A percentile compares a stretch with the other conserved stretches of the same genome.
Evolutionary conservation across 2,113 vertebrate genomes (phyloP).

Genomic region (Oryzias woworae): DNA sequence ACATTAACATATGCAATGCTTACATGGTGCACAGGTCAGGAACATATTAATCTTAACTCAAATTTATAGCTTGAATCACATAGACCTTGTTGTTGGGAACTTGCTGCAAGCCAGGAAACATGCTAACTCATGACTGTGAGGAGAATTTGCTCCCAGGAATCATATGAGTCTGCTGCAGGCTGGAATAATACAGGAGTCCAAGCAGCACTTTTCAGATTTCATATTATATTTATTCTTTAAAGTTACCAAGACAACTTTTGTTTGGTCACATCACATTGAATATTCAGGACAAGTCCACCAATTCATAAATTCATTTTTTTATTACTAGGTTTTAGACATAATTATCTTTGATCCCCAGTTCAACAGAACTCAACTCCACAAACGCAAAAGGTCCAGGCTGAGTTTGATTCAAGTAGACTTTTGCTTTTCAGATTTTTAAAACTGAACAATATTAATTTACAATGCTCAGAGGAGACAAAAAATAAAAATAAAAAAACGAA

Average conservation of each 20-base stretch:
- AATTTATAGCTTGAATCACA: conserved; percentile 41
- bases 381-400: not conserved
- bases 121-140: conserved; percentile 72
- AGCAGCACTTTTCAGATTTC: conserved; percentile 27
- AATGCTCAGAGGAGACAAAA: not conserved
- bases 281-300: not conserved
- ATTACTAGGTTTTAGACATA: not conserved
- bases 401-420: not conserved
- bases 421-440: not conserved
- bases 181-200: conserved; percentile 32
- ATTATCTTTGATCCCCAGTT: not conserved
- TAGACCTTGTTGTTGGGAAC: conserved; percentile 36
- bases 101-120: conserved; percentile 56
- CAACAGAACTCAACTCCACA: not conserved
- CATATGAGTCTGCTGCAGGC: conserved; percentile 73
- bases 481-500: no score
- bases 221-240: conserved; percentile 18
- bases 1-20: not conserved
- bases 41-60: conserved; percentile 7
- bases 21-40: not conserved
- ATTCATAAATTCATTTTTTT: not conserved
- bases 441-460: not conserved
- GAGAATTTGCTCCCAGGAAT: conserved; percentile 55
- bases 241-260: conserved; percentile 9
- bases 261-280: conserved; percentile 20